A percentile compares a stretch with the other conserved stretches of the same genome.
These are phyloP conservation scores for Papio anubis DNA, from an alignment of 2,113 vertebrate genomes.

Conservation along the genomic window DNA sequence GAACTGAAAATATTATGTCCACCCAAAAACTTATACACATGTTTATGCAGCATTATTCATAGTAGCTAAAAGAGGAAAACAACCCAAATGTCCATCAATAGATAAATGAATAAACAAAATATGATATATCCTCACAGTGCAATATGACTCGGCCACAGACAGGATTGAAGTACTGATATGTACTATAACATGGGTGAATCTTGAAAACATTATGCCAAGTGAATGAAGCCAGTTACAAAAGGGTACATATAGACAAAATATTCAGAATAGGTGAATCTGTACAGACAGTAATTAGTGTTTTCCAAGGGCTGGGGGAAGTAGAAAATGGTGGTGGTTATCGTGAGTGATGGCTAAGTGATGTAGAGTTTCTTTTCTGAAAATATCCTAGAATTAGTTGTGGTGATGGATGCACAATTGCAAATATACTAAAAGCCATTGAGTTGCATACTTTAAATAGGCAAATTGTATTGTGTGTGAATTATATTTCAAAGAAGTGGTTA, in stretches of 20 bases:
- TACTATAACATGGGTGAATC: neutral
- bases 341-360: neutral
- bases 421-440: neutral
- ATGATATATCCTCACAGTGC: neutral
- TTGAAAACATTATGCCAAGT: neutral
- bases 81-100: neutral
- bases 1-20: neutral
- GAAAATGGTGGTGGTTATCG: neutral
- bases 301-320: neutral
- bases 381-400: neutral
- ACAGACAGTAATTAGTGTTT: neutral
- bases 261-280: neutral
- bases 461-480: neutral
- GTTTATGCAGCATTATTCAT: neutral
- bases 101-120: slow-evolving; percentile 23
- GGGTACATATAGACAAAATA: neutral
- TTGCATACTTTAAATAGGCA: neutral
- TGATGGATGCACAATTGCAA: neutral
- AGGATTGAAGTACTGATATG: neutral
- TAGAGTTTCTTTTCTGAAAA: neutral
- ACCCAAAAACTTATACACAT: neutral
- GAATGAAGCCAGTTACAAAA: neutral
- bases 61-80: neutral
- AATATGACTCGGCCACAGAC: neutral
- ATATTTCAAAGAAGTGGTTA: neutral